Evolutionary conservation across 2,888 invertebrate genomes (phyloP).

Genomic region (Pyrrhia umbra): DNA sequence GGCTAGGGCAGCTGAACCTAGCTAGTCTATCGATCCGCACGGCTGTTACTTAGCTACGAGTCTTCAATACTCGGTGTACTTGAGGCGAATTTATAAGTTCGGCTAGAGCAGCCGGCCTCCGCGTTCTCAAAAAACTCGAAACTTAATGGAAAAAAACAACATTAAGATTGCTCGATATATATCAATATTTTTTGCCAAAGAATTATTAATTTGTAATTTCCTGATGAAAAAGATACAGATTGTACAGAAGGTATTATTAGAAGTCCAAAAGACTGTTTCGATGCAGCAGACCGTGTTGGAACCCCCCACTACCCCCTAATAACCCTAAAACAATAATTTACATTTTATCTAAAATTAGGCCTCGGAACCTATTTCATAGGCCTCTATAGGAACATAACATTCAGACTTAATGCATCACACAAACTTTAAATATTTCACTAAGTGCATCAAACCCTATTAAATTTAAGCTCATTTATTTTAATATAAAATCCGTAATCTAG

Average conservation of each 20-base stretch:
- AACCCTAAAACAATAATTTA: conserved; percentile 56
- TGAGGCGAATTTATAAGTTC: too few species aligned
- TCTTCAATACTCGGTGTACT: too few species aligned
- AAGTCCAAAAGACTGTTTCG: conserved; percentile 22
- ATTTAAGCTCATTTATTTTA: conserved; percentile 62
- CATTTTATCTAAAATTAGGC: conserved; percentile 50
- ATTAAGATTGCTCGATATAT: too few species aligned
- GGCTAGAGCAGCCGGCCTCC: too few species aligned
- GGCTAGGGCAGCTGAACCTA: background rate
- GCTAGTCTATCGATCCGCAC: too few species aligned
- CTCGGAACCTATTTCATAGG: conserved; percentile 56
- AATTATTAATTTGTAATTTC: too few species aligned
- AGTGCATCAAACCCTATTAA: conserved; percentile 54
- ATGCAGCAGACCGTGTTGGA: conserved; percentile 40
- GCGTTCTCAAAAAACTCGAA: too few species aligned
- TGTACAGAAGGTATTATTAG: conserved; percentile 18
- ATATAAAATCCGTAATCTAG: conserved; percentile 50
- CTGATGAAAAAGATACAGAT: conserved; percentile 28
- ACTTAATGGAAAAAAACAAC: too few species aligned
- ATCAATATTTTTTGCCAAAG: too few species aligned
- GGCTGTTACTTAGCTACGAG: too few species aligned
- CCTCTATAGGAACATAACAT: conserved; percentile 65
- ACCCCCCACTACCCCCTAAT: conserved; percentile 22
- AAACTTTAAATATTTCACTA: conserved; percentile 56
- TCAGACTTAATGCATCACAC: conserved; percentile 55